Evolutionary conservation across 2,888 invertebrate species (phyloP).

Genomic region (Branchellion lobata): DNA sequence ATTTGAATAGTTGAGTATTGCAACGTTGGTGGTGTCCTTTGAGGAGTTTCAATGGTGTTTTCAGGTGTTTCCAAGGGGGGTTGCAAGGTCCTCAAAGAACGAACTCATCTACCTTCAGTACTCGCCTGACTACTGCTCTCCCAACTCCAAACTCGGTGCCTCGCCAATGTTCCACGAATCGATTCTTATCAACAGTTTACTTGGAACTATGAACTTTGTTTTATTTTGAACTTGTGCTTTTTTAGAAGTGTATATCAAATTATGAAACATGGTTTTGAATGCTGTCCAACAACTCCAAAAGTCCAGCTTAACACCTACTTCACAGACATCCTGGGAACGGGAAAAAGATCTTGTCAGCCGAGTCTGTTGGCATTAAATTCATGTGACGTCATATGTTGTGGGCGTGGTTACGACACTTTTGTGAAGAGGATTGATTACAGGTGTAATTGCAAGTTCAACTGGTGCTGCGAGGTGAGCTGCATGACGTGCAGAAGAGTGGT

Average conservation of each 20-base stretch:
- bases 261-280: no score
- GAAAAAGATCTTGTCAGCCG: conserved; percentile 3
- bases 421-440: conserved; percentile 55
- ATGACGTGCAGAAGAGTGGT: conserved; percentile 67
- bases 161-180: no score
- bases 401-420: conserved; percentile 60
- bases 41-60: no score
- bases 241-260: background rate
- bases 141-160: conserved; percentile 55
- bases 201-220: no score
- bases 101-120: conserved; percentile 91
- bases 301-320: no score
- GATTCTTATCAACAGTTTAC: no score
- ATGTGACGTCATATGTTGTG: conserved; percentile 66
- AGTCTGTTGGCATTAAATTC: conserved; percentile 49
- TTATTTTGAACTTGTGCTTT: background rate
- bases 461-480: conserved; percentile 62
- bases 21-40: no score
- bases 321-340: background rate
- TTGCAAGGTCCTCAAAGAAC: conserved; percentile 74
- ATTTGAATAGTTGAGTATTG: no score
- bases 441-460: conserved; percentile 61
- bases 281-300: no score
- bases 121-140: conserved; percentile 89
- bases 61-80: conserved; percentile 51